phyloP scores from a whole-genome alignment of 1,140 invertebrate genomes.

The Aphelenchoides avenae region DNA sequence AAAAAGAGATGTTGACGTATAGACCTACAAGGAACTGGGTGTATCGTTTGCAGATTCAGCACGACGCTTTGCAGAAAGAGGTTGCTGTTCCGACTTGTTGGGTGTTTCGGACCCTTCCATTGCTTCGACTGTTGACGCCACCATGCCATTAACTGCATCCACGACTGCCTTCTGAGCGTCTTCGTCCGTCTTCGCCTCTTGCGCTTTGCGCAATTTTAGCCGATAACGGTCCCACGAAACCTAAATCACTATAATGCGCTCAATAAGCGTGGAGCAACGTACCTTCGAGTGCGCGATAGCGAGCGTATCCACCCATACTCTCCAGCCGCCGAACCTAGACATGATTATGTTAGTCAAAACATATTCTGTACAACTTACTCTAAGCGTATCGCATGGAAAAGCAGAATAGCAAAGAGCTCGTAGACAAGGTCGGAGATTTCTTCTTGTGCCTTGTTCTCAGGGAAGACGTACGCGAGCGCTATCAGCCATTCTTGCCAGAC shows the following conservation, averaged over 20 bases:
- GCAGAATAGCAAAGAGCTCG: conserved; percentile 87
- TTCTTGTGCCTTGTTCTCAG: conserved; percentile 86
- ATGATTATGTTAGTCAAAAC: too few relatives aligned
- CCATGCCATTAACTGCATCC: too few relatives aligned
- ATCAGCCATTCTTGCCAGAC: conserved; percentile 99
- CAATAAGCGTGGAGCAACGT: too few relatives aligned
- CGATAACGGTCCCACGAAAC: conserved; percentile 48
- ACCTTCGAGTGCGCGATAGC: conserved; percentile 99
- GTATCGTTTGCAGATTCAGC: too few relatives aligned
- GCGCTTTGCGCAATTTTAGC: conserved; percentile 21
- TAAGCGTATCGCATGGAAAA: conserved; percentile 97
- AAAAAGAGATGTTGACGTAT: conserved; percentile 9
- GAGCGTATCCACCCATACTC: conserved; percentile 98
- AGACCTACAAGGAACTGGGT: neutral
- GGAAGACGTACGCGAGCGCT: conserved; percentile 94
- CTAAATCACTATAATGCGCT: conserved; percentile 25
- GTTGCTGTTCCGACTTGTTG: neutral
- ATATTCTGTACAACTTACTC: too few relatives aligned
- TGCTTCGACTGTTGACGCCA: too few relatives aligned
- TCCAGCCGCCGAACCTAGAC: conserved; percentile 99
- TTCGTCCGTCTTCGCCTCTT: conserved; percentile 21
- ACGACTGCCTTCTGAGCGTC: conserved; percentile 7
- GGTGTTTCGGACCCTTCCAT: too few relatives aligned
- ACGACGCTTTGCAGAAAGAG: neutral
- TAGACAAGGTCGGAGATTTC: conserved; percentile 98